Percentiles rank a stretch among this genome's conserved stretches.
Conservation (phyloP, 2,888 invertebrate species). For the Selenia dentaria region DNA sequence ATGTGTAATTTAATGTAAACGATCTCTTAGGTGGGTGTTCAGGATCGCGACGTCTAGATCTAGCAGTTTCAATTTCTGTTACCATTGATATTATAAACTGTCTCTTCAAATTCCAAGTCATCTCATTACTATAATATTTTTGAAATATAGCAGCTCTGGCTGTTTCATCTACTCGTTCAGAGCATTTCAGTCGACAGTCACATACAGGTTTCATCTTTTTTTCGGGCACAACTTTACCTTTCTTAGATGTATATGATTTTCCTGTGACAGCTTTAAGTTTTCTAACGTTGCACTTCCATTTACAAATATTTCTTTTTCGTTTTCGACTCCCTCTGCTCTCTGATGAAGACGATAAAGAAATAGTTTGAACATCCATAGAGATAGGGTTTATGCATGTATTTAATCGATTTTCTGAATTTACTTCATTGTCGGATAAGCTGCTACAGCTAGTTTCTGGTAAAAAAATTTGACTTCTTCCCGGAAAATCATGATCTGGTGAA, state of each 20-base stretch:
- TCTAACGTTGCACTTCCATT: not conserved
- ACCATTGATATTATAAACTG: not conserved
- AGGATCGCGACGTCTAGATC: not conserved
- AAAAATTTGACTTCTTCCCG: no score
- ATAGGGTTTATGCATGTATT: no score
- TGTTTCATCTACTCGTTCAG: no score
- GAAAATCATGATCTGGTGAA: no score
- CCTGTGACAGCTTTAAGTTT: not conserved
- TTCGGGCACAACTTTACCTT: not conserved
- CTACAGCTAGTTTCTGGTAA: no score
- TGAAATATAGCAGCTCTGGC: no score
- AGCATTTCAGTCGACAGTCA: not conserved
- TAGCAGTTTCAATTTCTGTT: not conserved
- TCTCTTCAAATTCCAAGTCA: not conserved
- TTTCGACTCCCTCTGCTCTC: no score
- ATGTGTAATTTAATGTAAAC: not conserved
- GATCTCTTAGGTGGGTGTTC: not conserved
- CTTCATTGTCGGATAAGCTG: no score
- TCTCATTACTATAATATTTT: not conserved
- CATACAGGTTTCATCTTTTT: conserved; percentile 2
- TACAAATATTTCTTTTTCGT: no score
- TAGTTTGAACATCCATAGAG: no score
- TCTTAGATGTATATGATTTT: not conserved
- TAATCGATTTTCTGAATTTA: no score
- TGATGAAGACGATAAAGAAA: no score